Evolutionary conservation across 2,888 invertebrate species (phyloP).

Genomic region (Emmelina monodactyla): DNA sequence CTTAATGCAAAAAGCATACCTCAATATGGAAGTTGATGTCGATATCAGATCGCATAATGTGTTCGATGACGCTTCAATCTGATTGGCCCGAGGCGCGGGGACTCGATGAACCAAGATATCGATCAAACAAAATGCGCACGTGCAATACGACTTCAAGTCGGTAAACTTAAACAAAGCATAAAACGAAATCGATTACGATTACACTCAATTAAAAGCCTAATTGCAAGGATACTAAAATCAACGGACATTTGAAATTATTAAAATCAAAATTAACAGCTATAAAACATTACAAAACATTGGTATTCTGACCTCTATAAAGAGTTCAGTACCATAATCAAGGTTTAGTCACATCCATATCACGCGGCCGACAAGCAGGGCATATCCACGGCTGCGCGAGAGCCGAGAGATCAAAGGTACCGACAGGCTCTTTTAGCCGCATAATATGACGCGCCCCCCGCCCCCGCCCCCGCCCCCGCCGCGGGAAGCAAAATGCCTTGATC

Average conservation of each 20-base stretch:
- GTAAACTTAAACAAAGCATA: background rate
- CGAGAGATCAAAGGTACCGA: constrained; percentile 63
- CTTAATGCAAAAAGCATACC: no score
- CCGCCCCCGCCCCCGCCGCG: constrained; percentile 45
- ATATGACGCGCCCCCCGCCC: constrained; percentile 60
- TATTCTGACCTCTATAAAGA: constrained; percentile 54
- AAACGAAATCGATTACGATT: no score
- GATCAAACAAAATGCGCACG: constrained; percentile 12
- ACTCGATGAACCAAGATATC: constrained; percentile 43
- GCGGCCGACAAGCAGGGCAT: constrained; percentile 58
- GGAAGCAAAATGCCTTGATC: constrained; percentile 48
- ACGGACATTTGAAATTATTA: constrained; percentile 1
- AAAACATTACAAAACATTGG: constrained; percentile 29
- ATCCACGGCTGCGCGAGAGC: constrained; percentile 34
- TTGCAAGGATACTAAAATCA: background rate
- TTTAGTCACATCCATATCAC: constrained; percentile 65
- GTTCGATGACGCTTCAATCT: constrained; percentile 39
- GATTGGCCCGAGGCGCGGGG: constrained; percentile 43
- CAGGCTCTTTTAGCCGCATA: constrained; percentile 66
- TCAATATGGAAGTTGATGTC: constrained; percentile 32
- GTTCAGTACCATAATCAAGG: constrained; percentile 63
- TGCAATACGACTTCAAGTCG: background rate
- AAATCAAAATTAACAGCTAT: background rate
- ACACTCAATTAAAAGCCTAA: no score
- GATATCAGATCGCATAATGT: constrained; percentile 43